These are phyloP conservation scores for Agrochola circellaris DNA, from an alignment of 2,888 invertebrate species.

Conservation along the genomic window DNA sequence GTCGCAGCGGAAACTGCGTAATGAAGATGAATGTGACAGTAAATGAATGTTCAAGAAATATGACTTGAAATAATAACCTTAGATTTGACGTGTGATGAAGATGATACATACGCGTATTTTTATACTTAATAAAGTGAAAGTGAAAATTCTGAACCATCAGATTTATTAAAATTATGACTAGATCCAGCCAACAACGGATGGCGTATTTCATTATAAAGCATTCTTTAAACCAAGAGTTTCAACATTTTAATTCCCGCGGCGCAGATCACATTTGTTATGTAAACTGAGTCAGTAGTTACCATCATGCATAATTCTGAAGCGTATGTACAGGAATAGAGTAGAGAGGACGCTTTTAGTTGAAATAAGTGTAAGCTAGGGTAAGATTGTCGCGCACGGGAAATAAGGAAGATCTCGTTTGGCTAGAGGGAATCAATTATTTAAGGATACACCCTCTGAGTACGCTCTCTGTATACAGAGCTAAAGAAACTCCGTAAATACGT, in stretches of 20 bases:
- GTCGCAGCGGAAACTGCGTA: constrained; percentile 61
- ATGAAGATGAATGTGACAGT: constrained; percentile 63
- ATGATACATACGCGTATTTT: constrained; percentile 22
- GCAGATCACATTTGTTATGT: constrained; percentile 56
- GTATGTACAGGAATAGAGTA: constrained; percentile 40
- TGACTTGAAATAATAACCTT: constrained; percentile 41
- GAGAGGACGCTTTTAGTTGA: constrained; percentile 38
- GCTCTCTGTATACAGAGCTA: constrained; percentile 38
- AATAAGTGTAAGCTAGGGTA: constrained; percentile 42
- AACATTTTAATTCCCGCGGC: constrained; percentile 43
- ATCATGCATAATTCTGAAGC: constrained; percentile 58
- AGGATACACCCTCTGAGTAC: constrained; percentile 49
- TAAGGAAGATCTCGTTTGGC: constrained; percentile 61
- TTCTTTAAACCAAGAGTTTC: constrained; percentile 43
- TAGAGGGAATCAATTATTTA: constrained; percentile 70
- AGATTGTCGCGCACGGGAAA: constrained; percentile 54
- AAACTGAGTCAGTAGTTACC: constrained; percentile 60
- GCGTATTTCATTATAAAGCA: constrained; percentile 9
- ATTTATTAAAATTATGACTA: constrained; percentile 23
- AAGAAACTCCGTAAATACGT: constrained; percentile 44
- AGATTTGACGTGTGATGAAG: constrained; percentile 27
- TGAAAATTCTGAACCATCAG: neutral
- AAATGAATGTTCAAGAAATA: constrained; percentile 55
- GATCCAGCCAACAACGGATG: constrained; percentile 1
- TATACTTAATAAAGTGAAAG: constrained; percentile 9